Percentiles rank a stretch among this genome's conserved stretches.
These are phyloP conservation scores for Idaea dimidiata DNA, from an alignment of 2,888 invertebrate genomes.

Conservation along the genomic window DNA sequence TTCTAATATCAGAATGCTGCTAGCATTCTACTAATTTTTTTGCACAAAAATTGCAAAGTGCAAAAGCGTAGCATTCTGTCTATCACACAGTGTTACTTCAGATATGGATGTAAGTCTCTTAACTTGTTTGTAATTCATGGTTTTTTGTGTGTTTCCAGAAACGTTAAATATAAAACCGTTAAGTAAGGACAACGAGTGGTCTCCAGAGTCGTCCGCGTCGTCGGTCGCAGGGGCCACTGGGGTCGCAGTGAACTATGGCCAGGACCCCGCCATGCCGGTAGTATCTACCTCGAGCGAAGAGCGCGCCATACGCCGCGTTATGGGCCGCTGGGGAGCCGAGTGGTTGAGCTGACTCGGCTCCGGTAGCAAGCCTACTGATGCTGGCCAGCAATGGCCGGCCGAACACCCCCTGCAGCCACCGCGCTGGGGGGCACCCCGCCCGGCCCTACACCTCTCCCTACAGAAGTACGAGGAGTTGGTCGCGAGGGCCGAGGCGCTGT, in stretches of 20 bases:
- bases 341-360: constrained; percentile 98
- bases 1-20: too few species aligned
- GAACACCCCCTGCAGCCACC: constrained; percentile 74
- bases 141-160: constrained; percentile 51
- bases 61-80: too few species aligned
- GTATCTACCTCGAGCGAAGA: constrained; percentile 71
- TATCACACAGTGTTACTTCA: too few species aligned
- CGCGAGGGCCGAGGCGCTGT: constrained; percentile 89
- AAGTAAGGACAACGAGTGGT: constrained; percentile 75
- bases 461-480: constrained; percentile 90
- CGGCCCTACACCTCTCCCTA: constrained; percentile 87
- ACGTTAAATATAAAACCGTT: constrained; percentile 80
- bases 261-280: constrained; percentile 47
- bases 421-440: constrained; percentile 73
- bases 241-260: constrained; percentile 48
- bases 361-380: constrained; percentile 45
- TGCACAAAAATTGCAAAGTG: too few species aligned
- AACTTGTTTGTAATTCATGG: constrained; percentile 3
- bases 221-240: constrained; percentile 54
- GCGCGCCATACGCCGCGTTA: constrained; percentile 77
- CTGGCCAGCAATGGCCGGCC: constrained; percentile 65
- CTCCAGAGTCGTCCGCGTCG: constrained; percentile 57
- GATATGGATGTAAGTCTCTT: neutral
- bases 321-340: constrained; percentile 95
- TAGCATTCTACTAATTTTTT: too few species aligned